A percentile compares a stretch with the other conserved stretches of the same genome.
Conservation (phyloP, 2,888 invertebrate species). For the Sipha maydis region DNA sequence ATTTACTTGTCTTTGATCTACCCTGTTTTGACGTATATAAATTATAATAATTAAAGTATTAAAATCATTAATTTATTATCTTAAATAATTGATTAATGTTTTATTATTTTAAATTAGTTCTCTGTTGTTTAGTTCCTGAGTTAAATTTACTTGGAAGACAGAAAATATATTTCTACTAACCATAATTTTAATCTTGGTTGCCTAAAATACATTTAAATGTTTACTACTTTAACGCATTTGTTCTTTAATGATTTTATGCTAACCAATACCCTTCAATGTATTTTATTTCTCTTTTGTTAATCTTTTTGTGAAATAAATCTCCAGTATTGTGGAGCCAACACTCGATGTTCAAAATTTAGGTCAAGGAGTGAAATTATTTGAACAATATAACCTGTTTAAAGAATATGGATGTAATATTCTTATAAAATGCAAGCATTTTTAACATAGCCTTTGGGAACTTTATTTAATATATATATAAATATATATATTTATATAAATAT, state of each 20-base stretch:
- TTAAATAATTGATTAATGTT: background rate
- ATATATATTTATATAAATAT: too few relatives aligned
- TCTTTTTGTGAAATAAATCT: constrained; percentile 21
- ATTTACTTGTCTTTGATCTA: too few relatives aligned
- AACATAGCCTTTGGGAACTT: background rate
- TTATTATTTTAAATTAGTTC: background rate
- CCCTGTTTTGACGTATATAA: too few relatives aligned
- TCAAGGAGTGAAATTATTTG: constrained; percentile 30
- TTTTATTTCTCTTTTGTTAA: constrained; percentile 4
- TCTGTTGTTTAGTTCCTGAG: too few relatives aligned
- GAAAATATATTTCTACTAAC: background rate
- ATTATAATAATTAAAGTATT: too few relatives aligned
- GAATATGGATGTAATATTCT: background rate
- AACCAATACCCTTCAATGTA: background rate
- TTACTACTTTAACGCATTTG: background rate
- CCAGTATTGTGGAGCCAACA: background rate
- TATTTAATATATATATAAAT: background rate
- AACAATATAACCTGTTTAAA: constrained; percentile 23
- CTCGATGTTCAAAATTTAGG: constrained; percentile 2
- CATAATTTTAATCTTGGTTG: background rate
- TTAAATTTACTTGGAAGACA: background rate
- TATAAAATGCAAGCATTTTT: background rate
- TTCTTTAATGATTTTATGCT: background rate
- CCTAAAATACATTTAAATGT: background rate
- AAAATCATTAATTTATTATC: background rate